phyloP scores from a whole-genome alignment of 2,113 vertebrate species.

The Sturnira hondurensis region DNA sequence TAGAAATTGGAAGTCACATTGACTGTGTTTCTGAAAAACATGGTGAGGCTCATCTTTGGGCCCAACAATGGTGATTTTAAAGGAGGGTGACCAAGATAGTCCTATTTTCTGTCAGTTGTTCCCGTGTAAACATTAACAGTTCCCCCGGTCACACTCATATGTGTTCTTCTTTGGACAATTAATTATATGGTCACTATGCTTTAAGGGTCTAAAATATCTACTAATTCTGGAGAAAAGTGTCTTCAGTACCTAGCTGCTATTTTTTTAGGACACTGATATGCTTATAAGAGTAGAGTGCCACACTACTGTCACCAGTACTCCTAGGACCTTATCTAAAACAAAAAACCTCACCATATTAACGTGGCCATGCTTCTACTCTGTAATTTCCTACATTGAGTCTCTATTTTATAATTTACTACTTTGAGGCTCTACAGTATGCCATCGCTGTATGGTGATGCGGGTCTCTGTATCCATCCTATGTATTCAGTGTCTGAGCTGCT shows the following conservation, averaged over 20 bases:
- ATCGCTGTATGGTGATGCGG: not conserved
- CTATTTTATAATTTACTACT: constrained; percentile 36
- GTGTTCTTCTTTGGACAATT: not conserved
- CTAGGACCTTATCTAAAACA: not conserved
- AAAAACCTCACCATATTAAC: not conserved
- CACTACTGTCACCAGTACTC: not conserved
- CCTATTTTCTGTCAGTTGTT: not conserved
- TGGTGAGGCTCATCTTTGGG: constrained; percentile 90
- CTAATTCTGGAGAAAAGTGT: constrained; percentile 82
- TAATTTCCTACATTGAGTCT: constrained; percentile 81
- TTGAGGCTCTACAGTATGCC: constrained; percentile 61
- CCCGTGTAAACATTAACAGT: not conserved
- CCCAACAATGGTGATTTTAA: constrained; percentile 86
- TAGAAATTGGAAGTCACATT: constrained; percentile 82
- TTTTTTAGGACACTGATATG: constrained; percentile 80
- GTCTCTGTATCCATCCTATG: not conserved
- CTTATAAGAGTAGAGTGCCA: not conserved
- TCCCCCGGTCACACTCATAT: not conserved
- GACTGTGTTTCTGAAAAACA: constrained; percentile 90
- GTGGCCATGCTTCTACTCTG: constrained; percentile 85
- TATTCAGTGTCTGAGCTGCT: not conserved
- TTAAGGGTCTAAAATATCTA: constrained; percentile 84
- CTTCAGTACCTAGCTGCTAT: constrained; percentile 86
- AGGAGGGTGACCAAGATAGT: constrained; percentile 64
- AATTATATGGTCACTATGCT: not conserved